Percentiles rank a stretch among this genome's conserved stretches.
Evolutionary conservation across 2,797 vertebrate genomes (phyloP).

Genomic region (Salarias fasciatus): DNA sequence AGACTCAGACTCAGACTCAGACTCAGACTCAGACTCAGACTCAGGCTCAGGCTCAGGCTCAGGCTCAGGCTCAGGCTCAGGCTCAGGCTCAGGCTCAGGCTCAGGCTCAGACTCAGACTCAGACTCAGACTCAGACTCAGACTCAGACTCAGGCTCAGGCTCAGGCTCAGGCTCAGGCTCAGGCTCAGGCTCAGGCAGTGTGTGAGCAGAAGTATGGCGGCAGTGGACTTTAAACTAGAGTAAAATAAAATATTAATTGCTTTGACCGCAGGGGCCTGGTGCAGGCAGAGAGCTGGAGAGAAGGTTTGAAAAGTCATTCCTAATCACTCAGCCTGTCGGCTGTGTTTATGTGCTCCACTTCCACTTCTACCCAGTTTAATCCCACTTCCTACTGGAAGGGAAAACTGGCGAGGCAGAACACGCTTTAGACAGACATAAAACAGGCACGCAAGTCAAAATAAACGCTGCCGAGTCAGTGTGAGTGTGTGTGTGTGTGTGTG

Average conservation of each 20-base stretch:
- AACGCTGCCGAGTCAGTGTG: constrained; percentile 57
- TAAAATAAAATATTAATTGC: constrained; percentile 63
- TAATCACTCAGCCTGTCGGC: constrained; percentile 70
- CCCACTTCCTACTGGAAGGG: constrained; percentile 74
- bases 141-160: no score
- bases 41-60: no score
- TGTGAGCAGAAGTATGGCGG: constrained; percentile 24
- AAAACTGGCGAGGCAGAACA: constrained; percentile 71
- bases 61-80: no score
- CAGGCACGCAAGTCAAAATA: constrained; percentile 78
- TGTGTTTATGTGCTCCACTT: constrained; percentile 72
- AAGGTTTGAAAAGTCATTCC: constrained; percentile 72
- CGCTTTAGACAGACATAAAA: constrained; percentile 76
- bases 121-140: no score
- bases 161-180: no score
- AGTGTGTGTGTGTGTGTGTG: constrained; percentile 22
- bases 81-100: no score
- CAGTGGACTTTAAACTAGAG: constrained; percentile 22
- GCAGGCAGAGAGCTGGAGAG: constrained; percentile 58
- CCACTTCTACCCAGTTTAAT: constrained; percentile 71
- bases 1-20: no score
- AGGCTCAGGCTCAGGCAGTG: no score
- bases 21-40: no score
- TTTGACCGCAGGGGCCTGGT: constrained; percentile 53
- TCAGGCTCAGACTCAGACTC: no score